These are phyloP conservation scores for Adoxophyes honmai DNA, from an alignment of 1,140 invertebrate species.

Conservation along the genomic window DNA sequence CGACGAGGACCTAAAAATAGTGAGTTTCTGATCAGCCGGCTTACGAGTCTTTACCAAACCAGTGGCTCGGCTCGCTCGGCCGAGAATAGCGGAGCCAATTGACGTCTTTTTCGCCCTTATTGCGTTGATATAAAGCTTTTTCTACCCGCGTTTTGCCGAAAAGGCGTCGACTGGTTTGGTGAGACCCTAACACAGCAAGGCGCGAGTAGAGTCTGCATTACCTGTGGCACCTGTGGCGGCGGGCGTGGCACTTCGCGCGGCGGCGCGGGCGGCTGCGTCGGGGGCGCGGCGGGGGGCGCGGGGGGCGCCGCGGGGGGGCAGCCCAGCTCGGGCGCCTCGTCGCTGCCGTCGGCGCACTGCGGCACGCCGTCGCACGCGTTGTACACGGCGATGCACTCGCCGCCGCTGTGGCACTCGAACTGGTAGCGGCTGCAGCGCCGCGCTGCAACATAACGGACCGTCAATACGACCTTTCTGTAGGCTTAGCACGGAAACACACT, in stretches of 20 bases:
- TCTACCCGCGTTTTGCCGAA: too few species aligned
- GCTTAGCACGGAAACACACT: too few species aligned
- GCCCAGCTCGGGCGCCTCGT: slow-evolving; percentile 89
- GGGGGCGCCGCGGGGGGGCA: slow-evolving; percentile 79
- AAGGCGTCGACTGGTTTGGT: too few species aligned
- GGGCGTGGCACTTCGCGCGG: slow-evolving; percentile 3
- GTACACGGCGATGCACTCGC: slow-evolving; percentile 96
- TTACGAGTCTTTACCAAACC: too few species aligned
- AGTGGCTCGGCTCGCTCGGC: too few species aligned
- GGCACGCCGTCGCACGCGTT: slow-evolving; percentile 97
- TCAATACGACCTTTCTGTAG: too few species aligned
- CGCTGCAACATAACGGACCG: slow-evolving; percentile 18
- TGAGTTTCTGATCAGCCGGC: too few species aligned
- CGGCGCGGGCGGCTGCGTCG: slow-evolving; percentile 16
- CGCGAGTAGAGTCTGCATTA: not conserved
- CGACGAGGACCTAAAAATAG: too few species aligned
- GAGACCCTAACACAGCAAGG: not conserved
- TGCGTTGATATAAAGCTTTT: too few species aligned
- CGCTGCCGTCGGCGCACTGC: slow-evolving; percentile 94
- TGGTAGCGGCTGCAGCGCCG: slow-evolving; percentile 87
- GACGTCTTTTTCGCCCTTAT: too few species aligned
- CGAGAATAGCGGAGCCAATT: too few species aligned
- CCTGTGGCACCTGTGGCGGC: slow-evolving; percentile 9
- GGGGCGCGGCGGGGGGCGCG: slow-evolving; percentile 20
- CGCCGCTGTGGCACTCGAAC: slow-evolving; percentile 89